phyloP scores from a whole-genome alignment of 2,888 invertebrate genomes.

The Drosophila austrosaltans region DNA sequence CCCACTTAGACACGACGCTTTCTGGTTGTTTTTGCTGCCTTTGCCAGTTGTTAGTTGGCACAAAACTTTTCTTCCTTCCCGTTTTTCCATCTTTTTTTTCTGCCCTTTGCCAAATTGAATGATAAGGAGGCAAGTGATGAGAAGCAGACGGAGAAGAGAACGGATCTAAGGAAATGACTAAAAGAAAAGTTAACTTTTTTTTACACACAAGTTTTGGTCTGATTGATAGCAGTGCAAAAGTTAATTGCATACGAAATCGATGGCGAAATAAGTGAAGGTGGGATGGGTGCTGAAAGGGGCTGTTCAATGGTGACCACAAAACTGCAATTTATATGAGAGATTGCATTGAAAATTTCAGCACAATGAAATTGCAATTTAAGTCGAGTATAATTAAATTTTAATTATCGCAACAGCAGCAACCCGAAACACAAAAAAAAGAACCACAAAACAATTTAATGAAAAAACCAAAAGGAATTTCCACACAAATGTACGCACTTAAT shows the following conservation, averaged over 20 bases:
- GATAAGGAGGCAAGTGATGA: constrained; percentile 45
- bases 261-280: neutral
- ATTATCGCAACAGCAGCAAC: constrained; percentile 50
- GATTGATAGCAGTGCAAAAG: constrained; percentile 73
- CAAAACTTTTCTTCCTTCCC: constrained; percentile 49
- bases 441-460: constrained; percentile 16
- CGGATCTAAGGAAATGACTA: constrained; percentile 35
- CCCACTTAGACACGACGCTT: constrained; percentile 56
- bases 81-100: neutral
- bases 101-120: constrained; percentile 65
- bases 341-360: constrained; percentile 54
- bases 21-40: constrained; percentile 42
- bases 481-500: constrained; percentile 30
- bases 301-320: constrained; percentile 46
- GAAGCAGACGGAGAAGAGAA: neutral
- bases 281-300: neutral
- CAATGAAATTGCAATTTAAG: constrained; percentile 67
- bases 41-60: constrained; percentile 47
- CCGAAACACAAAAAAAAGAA: neutral
- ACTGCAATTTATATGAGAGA: constrained; percentile 58
- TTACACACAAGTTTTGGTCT: constrained; percentile 43
- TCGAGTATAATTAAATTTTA: constrained; percentile 67
- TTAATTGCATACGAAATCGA: constrained; percentile 63
- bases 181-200: constrained; percentile 51
- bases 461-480: neutral